These are phyloP conservation scores for Malurus elegans DNA, from an alignment of 2,113 vertebrate species.

Conservation along the genomic window DNA sequence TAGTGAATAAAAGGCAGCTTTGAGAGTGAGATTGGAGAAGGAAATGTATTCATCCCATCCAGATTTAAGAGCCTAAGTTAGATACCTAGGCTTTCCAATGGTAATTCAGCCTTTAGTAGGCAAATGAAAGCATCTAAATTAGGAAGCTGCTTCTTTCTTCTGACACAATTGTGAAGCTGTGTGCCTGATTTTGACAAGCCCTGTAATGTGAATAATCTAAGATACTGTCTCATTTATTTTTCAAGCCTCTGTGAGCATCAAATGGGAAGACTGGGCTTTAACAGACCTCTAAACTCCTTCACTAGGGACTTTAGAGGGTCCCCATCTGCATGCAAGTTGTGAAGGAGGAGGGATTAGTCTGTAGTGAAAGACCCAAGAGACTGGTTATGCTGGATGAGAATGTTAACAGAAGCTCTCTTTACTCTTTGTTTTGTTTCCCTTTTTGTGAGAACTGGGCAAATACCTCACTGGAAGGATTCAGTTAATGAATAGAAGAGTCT, in stretches of 20 bases:
- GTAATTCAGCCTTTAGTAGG: not conserved
- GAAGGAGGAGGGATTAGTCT: not conserved
- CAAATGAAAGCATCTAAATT: constrained; percentile 21
- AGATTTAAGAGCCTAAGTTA: not conserved
- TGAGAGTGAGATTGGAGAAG: not conserved
- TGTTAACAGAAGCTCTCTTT: not conserved
- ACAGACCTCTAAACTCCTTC: not conserved
- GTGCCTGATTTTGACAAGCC: not conserved
- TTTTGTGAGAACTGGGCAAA: not conserved
- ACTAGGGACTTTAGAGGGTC: not conserved
- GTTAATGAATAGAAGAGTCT: not conserved
- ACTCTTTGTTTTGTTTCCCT: not conserved
- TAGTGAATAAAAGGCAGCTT: constrained; percentile 7
- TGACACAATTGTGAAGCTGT: not conserved
- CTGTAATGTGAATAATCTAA: not conserved
- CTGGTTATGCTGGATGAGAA: not conserved
- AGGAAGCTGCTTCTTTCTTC: not conserved
- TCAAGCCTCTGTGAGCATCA: not conserved
- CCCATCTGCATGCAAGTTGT: not conserved
- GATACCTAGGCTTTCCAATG: not conserved
- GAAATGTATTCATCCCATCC: not conserved
- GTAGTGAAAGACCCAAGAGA: not conserved
- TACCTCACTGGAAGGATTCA: not conserved
- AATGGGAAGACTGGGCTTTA: not conserved
- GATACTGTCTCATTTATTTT: not conserved